Base-by-base conservation (phyloP, 1,140 invertebrate species). In the Odontomachus brunneus region DNA sequence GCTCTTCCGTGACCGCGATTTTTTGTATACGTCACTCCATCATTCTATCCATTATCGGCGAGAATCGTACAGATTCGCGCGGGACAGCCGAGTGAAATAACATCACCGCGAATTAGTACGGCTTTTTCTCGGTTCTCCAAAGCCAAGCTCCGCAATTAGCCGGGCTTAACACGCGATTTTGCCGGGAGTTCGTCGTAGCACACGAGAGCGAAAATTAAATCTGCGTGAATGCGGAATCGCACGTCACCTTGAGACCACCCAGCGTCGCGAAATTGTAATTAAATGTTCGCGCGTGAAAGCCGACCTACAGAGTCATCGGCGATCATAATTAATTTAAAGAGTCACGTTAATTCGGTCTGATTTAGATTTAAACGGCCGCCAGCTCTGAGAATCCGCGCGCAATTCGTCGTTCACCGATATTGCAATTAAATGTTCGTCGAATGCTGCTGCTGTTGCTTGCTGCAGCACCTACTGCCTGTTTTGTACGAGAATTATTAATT, bases 181-280 rank as follows among this genome's bases (percentile, higher is more conserved):
- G 71, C 22, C 24, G 62, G 38, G 38, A 63, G 29, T 44, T 74
- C 57, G 57, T 82, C 69, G 69, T 38, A 51, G 55, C 26, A 24
- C 12, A 9, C 78, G 55, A 38, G 38, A 72, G 57, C 33, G 78
- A 74, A 62, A 82, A 82, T 74, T 82, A 74, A 82, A 63, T 74
- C 44, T 69, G 55, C 33, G 78, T 49, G 59, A 82, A 74, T 62
- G 86, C 75, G 69, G 69, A 59, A 88, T 88, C 86, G 87, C 86
- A 82, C 88, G 87, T 81, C 60, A 26, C 63, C 51, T 63, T 9
- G 19, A 55, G 57, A 29, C 57, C 82, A 48, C 9, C 38, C 48
- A 24, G 51, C 48, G 48, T 24, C 53, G 22, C 49, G 51, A 65
- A 69, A 62, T 87, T 87, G 86, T 85, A 87, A 87, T 87, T 87